Evolutionary conservation across 2,797 vertebrate species (phyloP).

Genomic region (Hipposideros larvatus): DNA sequence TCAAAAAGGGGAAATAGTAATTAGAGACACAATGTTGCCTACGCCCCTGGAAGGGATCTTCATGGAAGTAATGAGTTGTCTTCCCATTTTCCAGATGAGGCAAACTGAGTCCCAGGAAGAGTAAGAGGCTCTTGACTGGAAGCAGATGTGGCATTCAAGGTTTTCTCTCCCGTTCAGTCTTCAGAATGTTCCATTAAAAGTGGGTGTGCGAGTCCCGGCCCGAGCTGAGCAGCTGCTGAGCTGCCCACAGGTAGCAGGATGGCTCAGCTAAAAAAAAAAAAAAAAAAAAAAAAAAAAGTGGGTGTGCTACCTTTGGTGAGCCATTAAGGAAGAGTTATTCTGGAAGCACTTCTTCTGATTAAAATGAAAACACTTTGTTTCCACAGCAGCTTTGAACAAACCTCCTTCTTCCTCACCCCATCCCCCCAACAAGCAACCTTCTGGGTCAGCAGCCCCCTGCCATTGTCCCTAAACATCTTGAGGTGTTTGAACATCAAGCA

Average conservation of each 20-base stretch:
- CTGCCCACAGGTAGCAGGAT: too few relatives aligned
- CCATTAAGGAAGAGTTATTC: constrained; percentile 30
- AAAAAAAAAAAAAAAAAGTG: neutral
- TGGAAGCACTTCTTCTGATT: constrained; percentile 37
- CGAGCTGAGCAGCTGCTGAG: too few relatives aligned
- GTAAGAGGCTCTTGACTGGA: neutral
- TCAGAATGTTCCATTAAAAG: neutral
- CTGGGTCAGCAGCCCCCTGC: neutral
- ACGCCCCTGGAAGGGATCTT: neutral
- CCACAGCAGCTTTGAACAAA: neutral
- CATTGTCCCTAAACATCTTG: neutral
- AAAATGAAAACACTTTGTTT: constrained; percentile 17
- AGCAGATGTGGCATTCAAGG: neutral
- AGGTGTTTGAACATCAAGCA: neutral
- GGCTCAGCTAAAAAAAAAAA: too few relatives aligned
- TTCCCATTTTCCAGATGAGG: neutral
- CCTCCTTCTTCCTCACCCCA: neutral
- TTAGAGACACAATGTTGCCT: neutral
- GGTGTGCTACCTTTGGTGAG: neutral
- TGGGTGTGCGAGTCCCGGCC: neutral
- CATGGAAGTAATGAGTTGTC: neutral
- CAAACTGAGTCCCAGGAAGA: neutral
- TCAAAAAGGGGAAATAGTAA: neutral
- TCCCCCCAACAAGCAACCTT: neutral
- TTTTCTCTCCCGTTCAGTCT: neutral